Conservation (phyloP, 2,888 invertebrate species). For the Glyphotaelius pellucidus region DNA sequence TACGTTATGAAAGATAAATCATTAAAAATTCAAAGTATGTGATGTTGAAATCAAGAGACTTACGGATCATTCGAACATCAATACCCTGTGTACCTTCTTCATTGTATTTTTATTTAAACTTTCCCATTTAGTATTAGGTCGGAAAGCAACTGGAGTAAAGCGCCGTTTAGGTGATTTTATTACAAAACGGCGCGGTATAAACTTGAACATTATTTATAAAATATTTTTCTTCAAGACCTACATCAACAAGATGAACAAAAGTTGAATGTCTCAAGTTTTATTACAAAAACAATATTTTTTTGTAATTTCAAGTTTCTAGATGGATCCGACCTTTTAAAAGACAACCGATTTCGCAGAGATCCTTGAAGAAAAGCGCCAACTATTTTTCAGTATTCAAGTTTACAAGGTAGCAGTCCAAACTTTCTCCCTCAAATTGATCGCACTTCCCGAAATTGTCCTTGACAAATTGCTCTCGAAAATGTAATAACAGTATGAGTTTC, state of each 20-base stretch:
- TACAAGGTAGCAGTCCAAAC: neutral
- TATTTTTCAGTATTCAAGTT: neutral
- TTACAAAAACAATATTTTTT: neutral
- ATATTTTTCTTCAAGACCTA: neutral
- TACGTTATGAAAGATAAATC: too few species aligned
- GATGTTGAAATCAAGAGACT: neutral
- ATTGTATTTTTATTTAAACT: too few species aligned
- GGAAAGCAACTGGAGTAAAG: too few species aligned
- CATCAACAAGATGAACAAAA: neutral
- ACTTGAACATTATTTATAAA: too few species aligned
- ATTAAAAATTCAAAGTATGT: neutral
- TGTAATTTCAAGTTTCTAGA: neutral
- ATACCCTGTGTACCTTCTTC: neutral
- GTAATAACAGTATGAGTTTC: constrained; percentile 50
- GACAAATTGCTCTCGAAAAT: constrained; percentile 38
- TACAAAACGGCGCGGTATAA: too few species aligned
- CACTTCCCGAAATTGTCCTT: constrained; percentile 33
- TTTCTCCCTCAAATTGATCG: constrained; percentile 27
- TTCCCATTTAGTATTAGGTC: too few species aligned
- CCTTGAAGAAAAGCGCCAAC: neutral
- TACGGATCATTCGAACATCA: neutral
- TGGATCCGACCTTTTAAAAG: neutral
- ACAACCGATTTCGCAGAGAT: neutral
- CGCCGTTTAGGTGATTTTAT: too few species aligned
- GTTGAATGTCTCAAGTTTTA: neutral